These are phyloP conservation scores for Paratrypauchen microcephalus DNA, from an alignment of 2,797 vertebrate genomes.

Conservation along the genomic window DNA sequence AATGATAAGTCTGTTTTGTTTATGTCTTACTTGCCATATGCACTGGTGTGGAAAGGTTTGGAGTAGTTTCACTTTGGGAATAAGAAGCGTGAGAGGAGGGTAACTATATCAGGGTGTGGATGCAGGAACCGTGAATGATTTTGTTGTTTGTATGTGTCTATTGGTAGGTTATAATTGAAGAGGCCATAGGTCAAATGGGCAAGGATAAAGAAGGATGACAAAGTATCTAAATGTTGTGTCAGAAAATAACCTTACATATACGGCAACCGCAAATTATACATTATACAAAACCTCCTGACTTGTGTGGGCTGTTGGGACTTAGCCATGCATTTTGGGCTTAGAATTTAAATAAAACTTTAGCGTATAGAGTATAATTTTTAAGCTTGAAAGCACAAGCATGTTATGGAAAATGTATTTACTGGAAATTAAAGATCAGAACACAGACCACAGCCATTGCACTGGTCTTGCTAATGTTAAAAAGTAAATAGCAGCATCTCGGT, in stretches of 20 bases:
- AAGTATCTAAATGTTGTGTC: conserved; percentile 8
- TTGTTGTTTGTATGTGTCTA: background rate
- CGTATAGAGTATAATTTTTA: background rate
- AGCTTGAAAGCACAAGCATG: background rate
- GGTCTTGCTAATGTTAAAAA: too few relatives aligned
- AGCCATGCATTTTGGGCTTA: conserved; percentile 5
- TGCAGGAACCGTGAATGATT: background rate
- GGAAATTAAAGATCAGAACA: too few relatives aligned
- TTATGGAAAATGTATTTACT: background rate
- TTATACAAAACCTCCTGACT: background rate
- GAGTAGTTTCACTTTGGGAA: background rate
- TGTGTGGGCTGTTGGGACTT: background rate
- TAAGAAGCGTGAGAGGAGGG: conserved; percentile 1
- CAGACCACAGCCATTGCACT: too few relatives aligned
- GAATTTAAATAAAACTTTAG: conserved; percentile 14
- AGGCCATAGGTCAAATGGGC: conserved; percentile 29
- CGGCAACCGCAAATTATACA: conserved; percentile 33
- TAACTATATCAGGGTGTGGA: background rate
- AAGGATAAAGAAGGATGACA: background rate
- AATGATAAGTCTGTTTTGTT: background rate
- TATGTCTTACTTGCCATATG: conserved; percentile 1
- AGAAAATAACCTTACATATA: conserved; percentile 13
- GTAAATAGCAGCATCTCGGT: too few relatives aligned
- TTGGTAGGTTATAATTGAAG: background rate
- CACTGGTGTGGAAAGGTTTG: background rate